Conservation (phyloP, 1,140 invertebrate genomes). For the Tetragnatha versicolor region DNA sequence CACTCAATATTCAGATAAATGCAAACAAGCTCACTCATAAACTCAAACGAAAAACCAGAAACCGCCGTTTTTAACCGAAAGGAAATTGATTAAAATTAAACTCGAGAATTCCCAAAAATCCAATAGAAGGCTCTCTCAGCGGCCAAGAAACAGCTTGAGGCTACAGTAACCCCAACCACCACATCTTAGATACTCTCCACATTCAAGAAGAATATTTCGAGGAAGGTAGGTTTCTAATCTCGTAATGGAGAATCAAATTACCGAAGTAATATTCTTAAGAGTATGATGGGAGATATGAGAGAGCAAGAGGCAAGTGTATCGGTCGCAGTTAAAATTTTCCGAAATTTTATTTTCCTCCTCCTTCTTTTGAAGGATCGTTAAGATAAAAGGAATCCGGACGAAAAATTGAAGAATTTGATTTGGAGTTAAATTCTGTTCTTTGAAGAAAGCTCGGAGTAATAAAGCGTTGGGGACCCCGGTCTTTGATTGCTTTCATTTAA, state of each 20-base stretch:
- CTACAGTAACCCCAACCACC: neutral
- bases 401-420: constrained; percentile 11
- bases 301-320: no score
- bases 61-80: no score
- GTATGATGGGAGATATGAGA: constrained; percentile 5
- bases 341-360: neutral
- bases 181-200: neutral
- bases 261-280: constrained; percentile 13
- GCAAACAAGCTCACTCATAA: no score
- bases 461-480: neutral
- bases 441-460: neutral
- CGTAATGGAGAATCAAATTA: constrained; percentile 27
- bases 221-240: constrained; percentile 16
- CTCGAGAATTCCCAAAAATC: neutral
- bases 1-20: no score
- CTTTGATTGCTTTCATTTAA: no score
- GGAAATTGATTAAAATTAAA: no score
- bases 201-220: constrained; percentile 5
- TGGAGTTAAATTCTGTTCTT: neutral
- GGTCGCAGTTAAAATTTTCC: neutral
- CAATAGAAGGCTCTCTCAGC: neutral
- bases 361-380: neutral
- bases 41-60: no score
- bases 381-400: neutral
- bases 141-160: neutral